These are phyloP conservation scores for Aix galericulata DNA, from an alignment of 2,113 vertebrate species.

Conservation along the genomic window DNA sequence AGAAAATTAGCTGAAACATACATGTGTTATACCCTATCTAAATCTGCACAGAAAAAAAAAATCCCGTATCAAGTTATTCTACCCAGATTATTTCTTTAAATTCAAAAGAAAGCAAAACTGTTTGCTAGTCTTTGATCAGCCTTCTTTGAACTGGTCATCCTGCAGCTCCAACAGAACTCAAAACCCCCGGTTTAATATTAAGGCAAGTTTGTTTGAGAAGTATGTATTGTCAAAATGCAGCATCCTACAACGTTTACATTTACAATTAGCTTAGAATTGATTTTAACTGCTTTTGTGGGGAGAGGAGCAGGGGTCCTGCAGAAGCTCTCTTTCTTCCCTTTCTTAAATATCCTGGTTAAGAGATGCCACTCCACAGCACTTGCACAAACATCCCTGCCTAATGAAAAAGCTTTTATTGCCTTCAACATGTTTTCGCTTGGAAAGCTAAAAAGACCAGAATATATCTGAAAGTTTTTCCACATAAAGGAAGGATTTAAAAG, in stretches of 20 bases:
- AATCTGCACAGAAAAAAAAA: not conserved
- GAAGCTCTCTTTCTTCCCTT: not conserved
- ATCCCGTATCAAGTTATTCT: not conserved
- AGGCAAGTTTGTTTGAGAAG: not conserved
- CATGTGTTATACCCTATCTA: not conserved
- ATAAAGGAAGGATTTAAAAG: not conserved
- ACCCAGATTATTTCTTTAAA: not conserved
- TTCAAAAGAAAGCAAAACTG: slow-evolving; percentile 1
- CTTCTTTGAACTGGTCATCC: not conserved
- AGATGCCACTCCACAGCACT: not conserved
- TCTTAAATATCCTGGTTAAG: not conserved
- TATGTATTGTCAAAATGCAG: not conserved
- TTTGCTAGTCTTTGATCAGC: not conserved
- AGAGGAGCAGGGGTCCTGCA: not conserved
- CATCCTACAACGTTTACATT: not conserved
- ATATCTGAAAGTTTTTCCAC: not conserved
- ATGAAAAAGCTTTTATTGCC: not conserved
- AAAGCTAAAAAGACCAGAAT: not conserved
- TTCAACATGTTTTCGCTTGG: not conserved
- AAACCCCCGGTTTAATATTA: not conserved
- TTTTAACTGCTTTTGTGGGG: not conserved
- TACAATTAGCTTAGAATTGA: not conserved
- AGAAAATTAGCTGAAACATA: slow-evolving; percentile 13
- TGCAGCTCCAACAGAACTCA: not conserved
- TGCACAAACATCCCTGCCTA: not conserved